These are phyloP conservation scores for Paramuricea clavata DNA, from an alignment of 92 coral and sea anemone species.

Conservation along the genomic window DNA sequence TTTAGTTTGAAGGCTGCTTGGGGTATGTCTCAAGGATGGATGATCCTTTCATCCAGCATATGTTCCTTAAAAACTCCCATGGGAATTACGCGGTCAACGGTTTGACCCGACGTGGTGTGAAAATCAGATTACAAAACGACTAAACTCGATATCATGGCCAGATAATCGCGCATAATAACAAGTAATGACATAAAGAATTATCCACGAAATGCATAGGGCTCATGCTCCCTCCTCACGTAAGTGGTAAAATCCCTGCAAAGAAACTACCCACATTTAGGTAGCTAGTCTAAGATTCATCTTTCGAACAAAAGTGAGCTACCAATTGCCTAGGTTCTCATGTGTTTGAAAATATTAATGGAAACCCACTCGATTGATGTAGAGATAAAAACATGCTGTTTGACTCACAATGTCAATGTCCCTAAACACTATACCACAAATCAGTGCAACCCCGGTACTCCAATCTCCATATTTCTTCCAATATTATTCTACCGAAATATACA, in stretches of 20 bases:
- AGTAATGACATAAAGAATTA: constrained; percentile 47
- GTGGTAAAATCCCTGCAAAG: neutral
- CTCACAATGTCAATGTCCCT: neutral
- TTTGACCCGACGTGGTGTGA: constrained; percentile 48
- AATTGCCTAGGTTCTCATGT: neutral
- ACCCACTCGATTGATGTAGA: neutral
- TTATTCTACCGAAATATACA: too few relatives aligned
- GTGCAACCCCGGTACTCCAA: neutral
- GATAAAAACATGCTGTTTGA: neutral
- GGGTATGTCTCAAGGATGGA: neutral
- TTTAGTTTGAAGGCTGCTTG: neutral
- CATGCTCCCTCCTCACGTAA: neutral
- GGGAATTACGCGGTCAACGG: constrained; percentile 37
- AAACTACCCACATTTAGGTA: neutral
- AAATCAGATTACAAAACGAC: constrained; percentile 38
- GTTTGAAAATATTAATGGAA: neutral
- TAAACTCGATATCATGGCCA: constrained; percentile 12
- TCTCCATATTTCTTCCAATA: neutral
- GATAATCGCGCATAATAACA: constrained; percentile 50
- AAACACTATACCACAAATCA: neutral
- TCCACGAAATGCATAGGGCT: constrained; percentile 1
- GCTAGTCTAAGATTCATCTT: neutral
- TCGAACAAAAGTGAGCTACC: neutral
- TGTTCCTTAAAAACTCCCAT: neutral
- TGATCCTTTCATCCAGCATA: neutral